Evolutionary conservation across 2,113 vertebrate genomes (phyloP), one percentile per base, ranked within the genome.

Genomic region (Oreochromis spilurus): DNA sequence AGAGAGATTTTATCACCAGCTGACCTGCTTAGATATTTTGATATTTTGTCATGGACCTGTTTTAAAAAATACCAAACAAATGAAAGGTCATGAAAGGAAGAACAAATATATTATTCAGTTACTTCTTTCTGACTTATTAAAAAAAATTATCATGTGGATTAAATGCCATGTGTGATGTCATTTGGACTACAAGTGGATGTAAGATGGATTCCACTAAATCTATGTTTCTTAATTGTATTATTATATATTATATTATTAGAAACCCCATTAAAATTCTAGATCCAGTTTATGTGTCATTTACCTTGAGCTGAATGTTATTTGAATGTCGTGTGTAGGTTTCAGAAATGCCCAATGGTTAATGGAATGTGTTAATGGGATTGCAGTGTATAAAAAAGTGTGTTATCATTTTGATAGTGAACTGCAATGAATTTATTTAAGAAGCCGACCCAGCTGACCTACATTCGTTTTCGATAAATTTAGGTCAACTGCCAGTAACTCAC

Each of bases 241-340:
- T 36, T 36, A 36, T 4, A 36, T 62, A 62, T 36, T 0, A 62
- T 12, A 62, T 62, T 62, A 11, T 62, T 62, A 62, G 9, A 62
- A 62, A 36, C 58, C 16, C 58, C 58, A 19, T 62, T 36, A 4
- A 62, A 62, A 60, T 60, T 62, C 0, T 0, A 62, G 31, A n/a
- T n/a, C n/a, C n/a, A n/a, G 31, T 65, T 36, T 7, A 12, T 62
- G 60, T 10, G 0, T 65, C 1, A 0, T 65, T 0, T 60, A 65
- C 4, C 31, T 62, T n/a, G 9, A 11, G 60, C 60, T 36, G 31
- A 65, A 36, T 65, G 36, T 7, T 36, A 65, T 65, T 7, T 1
- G 31, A 36, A 65, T 65, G 60, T n/a, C 17, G 0, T 12, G 31
- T 36, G 17, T 12, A 36, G 31, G 60, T 7, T 36, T 65, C 60